phyloP scores from a whole-genome alignment of 2,888 invertebrate species.

The Nemotelus nigrinus region DNA sequence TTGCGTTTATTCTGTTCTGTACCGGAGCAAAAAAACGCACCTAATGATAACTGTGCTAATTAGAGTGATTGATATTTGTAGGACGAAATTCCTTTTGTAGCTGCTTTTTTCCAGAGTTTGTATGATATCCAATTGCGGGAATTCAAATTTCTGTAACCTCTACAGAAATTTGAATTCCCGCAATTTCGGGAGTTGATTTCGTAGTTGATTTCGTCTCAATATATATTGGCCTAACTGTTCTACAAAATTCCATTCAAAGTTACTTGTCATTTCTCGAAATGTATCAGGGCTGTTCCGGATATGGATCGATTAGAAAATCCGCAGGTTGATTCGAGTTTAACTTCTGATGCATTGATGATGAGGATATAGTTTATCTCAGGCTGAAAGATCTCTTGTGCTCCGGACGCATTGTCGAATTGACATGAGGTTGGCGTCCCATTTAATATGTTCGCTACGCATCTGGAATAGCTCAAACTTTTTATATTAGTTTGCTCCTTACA shows the following conservation, averaged over 20 bases:
- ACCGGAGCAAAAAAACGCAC: too few species aligned
- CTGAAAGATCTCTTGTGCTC: not conserved
- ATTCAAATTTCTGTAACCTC: not conserved
- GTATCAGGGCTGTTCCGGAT: not conserved
- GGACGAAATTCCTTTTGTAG: too few species aligned
- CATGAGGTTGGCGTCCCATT: not conserved
- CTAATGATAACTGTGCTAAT: too few species aligned
- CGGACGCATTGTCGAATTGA: not conserved
- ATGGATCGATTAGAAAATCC: not conserved
- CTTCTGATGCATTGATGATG: not conserved
- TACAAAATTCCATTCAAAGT: not conserved
- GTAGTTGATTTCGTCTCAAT: slow-evolving; percentile 8
- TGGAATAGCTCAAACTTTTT: not conserved
- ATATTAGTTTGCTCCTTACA: not conserved
- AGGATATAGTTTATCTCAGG: not conserved
- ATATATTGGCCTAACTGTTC: not conserved
- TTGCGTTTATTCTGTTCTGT: too few species aligned
- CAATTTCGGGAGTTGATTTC: not conserved
- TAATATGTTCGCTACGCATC: not conserved
- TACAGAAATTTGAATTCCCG: not conserved
- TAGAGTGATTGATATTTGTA: too few species aligned
- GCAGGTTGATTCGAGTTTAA: not conserved
- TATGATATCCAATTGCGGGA: too few species aligned
- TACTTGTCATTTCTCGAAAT: not conserved
- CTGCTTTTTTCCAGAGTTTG: too few species aligned